Base-by-base conservation (phyloP, 2,113 vertebrate species). In the Catharus minimus region DNA sequence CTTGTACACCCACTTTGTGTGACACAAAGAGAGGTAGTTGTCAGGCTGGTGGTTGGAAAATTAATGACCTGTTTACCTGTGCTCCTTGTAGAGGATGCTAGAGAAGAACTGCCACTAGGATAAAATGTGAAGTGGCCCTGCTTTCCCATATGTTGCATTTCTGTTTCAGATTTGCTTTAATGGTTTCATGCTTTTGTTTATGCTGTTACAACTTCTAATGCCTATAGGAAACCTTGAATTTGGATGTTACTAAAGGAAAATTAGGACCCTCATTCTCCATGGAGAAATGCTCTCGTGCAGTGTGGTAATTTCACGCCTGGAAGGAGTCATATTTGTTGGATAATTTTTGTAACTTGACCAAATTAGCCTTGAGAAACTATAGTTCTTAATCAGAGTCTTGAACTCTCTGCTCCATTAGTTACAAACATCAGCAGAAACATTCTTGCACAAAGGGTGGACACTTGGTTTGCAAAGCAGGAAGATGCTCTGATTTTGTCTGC, bases 281-380 rank as follows among this genome's bases (percentile, higher is more conserved):
- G 66, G 92, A 81, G 64, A 73, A 89, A 79, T 85, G 76, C 57
- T 92, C n/a, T 65, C 57, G 79, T 75, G 86, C 58, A 47, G 41
- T 30, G 53, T 71, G 46, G 78, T 78, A 91, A 89, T 95, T 95
- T 95, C 88, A 92, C 64, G 71, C 85, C 93, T 95, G 85, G 92
- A 82, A 77, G 87, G 85, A 88, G 27, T 64, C 49, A 7, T 85
- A 72, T 95, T 72, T 89, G 68, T 30, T n/a, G 19, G 50, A 24
- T 89, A 72, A 57, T 87, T 82, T 91, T 77, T 91, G 78, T 49
- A 52, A 82, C 55, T 91, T 81, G 60, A 62, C 36, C 26, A 62
- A 86, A 93, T 89, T 86, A 94, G 82, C 83, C 73, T 79, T 88
- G 72, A 81, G 77, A 81, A 88, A 30, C 62, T 24, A 18, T 38